These are phyloP conservation scores for Dicrurus megarhynchus DNA, from an alignment of 2,113 vertebrate genomes.

Conservation along the genomic window DNA sequence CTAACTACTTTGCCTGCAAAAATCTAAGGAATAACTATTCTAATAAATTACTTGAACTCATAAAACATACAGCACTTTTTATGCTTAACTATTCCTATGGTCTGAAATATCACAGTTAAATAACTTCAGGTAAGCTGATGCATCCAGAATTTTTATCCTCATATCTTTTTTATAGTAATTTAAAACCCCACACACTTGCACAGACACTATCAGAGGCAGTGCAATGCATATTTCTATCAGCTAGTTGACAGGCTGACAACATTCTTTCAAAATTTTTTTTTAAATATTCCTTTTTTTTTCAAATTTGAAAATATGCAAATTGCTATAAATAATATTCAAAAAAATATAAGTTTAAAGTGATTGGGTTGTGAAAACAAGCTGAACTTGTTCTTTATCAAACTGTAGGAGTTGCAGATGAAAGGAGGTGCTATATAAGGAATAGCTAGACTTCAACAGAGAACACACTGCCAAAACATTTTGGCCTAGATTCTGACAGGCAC, in stretches of 20 bases:
- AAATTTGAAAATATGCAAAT: background rate
- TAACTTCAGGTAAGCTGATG: background rate
- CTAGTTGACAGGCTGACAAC: background rate
- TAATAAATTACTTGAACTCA: background rate
- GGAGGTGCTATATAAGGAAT: conserved; percentile 61
- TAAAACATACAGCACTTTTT: background rate
- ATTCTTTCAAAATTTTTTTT: background rate
- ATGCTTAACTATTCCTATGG: background rate
- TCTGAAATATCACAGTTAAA: background rate
- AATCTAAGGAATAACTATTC: background rate
- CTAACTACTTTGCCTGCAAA: background rate
- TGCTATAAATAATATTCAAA: background rate
- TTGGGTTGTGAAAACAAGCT: conserved; percentile 49
- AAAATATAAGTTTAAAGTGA: background rate
- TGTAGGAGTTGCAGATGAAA: conserved; percentile 58
- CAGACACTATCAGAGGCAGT: background rate
- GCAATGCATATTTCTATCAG: background rate
- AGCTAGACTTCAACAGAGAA: conserved; percentile 54
- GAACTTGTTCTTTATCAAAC: conserved; percentile 58
- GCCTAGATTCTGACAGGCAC: conserved; percentile 61
- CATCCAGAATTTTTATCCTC: background rate
- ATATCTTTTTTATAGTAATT: background rate
- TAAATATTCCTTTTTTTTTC: background rate
- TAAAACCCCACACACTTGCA: background rate
- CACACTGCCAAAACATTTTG: conserved; percentile 56